Percentiles rank a stretch among this genome's conserved stretches.
These are phyloP conservation scores for Lepus europaeus DNA, from an alignment of 2,113 vertebrate genomes.

Conservation along the genomic window DNA sequence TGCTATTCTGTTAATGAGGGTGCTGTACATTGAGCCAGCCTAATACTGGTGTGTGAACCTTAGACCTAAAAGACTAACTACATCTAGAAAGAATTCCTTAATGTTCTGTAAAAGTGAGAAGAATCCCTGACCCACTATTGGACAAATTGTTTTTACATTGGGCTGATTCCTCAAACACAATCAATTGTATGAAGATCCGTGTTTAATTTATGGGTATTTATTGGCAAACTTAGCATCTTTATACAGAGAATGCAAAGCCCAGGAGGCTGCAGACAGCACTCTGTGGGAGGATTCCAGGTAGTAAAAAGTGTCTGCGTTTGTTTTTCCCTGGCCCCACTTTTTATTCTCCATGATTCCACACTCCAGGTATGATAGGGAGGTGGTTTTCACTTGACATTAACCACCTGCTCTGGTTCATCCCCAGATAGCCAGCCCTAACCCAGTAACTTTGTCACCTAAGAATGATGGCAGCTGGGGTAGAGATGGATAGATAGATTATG, in stretches of 20 bases:
- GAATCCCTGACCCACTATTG: neutral
- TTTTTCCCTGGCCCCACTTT: neutral
- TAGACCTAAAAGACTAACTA: neutral
- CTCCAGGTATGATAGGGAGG: neutral
- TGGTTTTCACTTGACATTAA: neutral
- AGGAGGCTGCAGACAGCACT: no score
- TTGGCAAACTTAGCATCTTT: neutral
- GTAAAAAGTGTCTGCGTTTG: neutral
- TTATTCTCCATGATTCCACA: neutral
- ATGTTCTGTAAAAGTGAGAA: neutral
- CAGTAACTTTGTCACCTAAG: neutral
- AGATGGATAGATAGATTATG: neutral
- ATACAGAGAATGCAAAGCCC: neutral
- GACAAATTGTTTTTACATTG: neutral
- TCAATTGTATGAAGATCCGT: neutral
- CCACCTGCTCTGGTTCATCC: fast-evolving
- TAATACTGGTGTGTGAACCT: neutral
- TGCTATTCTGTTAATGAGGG: neutral
- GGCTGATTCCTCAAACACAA: neutral
- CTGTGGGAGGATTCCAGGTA: neutral
- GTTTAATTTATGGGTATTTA: fast-evolving
- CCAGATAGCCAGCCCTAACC: neutral
- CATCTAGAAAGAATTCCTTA: neutral
- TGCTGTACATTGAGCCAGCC: neutral
- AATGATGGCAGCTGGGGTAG: neutral